phyloP scores from a whole-genome alignment of 2,113 vertebrate species.

The Eretmochelys imbricata region DNA sequence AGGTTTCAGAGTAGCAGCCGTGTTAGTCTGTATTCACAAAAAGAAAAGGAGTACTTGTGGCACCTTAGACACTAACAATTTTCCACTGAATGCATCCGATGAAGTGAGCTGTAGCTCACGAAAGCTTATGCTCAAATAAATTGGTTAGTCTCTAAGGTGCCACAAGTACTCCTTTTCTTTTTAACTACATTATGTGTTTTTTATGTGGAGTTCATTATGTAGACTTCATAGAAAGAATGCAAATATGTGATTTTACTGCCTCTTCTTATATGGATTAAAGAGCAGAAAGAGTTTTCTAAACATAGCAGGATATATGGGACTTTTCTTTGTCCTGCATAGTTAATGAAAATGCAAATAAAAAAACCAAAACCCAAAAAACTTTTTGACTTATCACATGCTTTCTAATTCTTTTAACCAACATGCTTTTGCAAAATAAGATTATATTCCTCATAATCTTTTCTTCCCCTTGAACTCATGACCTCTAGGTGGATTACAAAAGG shows the following conservation, averaged over 20 bases:
- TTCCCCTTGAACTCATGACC: neutral
- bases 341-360: neutral
- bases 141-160: too few species aligned
- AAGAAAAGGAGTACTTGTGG: too few species aligned
- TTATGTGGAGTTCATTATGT: neutral
- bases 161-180: too few species aligned
- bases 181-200: neutral
- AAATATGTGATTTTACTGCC: neutral
- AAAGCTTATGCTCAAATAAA: too few species aligned
- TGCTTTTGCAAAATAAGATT: neutral
- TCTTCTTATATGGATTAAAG: neutral
- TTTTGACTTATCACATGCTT: neutral
- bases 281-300: neutral
- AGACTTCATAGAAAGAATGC: neutral
- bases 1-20: too few species aligned
- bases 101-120: too few species aligned
- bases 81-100: too few species aligned
- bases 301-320: neutral
- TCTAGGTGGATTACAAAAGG: neutral
- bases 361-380: neutral
- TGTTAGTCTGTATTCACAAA: too few species aligned
- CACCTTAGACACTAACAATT: too few species aligned
- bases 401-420: neutral
- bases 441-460: neutral
- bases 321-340: neutral